Conservation (phyloP, 1,140 invertebrate species). For the Hyles vespertilio region DNA sequence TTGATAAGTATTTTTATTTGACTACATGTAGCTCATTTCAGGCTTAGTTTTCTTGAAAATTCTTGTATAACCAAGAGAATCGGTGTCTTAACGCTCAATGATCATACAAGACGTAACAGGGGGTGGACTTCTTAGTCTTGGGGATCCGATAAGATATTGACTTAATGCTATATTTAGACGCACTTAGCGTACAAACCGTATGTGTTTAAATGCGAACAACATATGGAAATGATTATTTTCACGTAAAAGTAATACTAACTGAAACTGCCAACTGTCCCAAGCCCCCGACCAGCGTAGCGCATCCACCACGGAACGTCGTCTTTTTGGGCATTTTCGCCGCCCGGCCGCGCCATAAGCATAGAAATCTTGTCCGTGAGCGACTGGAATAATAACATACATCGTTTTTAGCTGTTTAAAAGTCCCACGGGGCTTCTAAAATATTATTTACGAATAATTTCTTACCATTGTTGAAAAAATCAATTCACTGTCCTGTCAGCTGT, state of each 20-base stretch:
- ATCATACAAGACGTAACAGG: too few species aligned
- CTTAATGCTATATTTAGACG: too few species aligned
- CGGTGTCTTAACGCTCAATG: too few species aligned
- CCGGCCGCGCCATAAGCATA: constrained; percentile 84
- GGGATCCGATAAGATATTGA: too few species aligned
- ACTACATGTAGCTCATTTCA: too few species aligned
- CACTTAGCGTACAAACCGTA: too few species aligned
- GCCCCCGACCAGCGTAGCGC: constrained; percentile 87
- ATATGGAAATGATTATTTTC: too few species aligned
- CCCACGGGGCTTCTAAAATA: constrained; percentile 15
- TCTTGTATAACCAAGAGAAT: too few species aligned
- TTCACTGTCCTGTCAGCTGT: constrained; percentile 59
- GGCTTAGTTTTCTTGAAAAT: too few species aligned
- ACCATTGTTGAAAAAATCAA: constrained; percentile 74
- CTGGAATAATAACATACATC: constrained; percentile 73
- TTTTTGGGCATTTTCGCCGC: constrained; percentile 83
- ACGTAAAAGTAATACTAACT: constrained; percentile 47
- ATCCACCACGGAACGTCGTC: constrained; percentile 92
- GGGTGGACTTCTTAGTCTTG: too few species aligned
- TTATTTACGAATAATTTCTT: constrained; percentile 41
- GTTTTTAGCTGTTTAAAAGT: constrained; percentile 17
- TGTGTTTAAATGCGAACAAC: not conserved
- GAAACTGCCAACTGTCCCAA: constrained; percentile 90
- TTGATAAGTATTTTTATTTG: too few species aligned
- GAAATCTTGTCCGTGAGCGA: constrained; percentile 87